Evolutionary conservation across 2,888 invertebrate genomes (phyloP), one percentile per base, ranked within the genome.

Genomic region (Callyntrura guangdongensis): DNA sequence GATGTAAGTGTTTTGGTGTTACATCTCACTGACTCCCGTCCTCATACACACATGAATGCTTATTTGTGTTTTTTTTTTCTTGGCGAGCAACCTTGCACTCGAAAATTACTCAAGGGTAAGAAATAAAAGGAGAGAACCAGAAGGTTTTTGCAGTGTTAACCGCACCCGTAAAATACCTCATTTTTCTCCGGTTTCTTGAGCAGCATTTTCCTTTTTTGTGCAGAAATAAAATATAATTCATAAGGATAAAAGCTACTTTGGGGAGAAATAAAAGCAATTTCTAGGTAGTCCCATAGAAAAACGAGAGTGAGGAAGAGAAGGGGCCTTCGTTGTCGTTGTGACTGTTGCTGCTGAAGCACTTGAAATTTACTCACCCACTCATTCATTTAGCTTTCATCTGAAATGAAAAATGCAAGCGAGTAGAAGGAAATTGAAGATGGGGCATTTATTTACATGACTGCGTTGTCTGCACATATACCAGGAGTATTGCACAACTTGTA

Each of bases 251-350:
- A 74, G 74, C 49, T 74, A 74, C 74, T 49, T 74, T 74, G 12
- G 74, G 74, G 74, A 74, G 74, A 53, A 74, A 74, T 74, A 74
- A 74, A 74, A 74, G 74, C 49, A 74, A 49, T 74, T 74, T 74
- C 49, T 53, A 74, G 74, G 49, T 49, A 49, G 49, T 53, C 49
- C 49, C 49, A 12, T 74, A 74, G 53, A 53, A 47, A 25, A 20
- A 74, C 3, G 36, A 6, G 36, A 36, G 3, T 36, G 36, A 36
- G 36, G 2, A 6, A 36, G 36, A 6, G 36, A 36, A 6, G 6
- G 36, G 36, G 36, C 36, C 36, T 2, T 36, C 36, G 36, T 36
- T 36, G 36, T 36, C 36, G 67, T n/a, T 27, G 67, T 27, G 67
- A 74, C 49, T 74, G 74, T 47, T 22, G 25, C 11, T 53, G 22